Percentiles rank a stretch among this genome's conserved stretches.
Conservation (phyloP, 1,140 invertebrate genomes). For the Alviniconcha marisindica region DNA sequence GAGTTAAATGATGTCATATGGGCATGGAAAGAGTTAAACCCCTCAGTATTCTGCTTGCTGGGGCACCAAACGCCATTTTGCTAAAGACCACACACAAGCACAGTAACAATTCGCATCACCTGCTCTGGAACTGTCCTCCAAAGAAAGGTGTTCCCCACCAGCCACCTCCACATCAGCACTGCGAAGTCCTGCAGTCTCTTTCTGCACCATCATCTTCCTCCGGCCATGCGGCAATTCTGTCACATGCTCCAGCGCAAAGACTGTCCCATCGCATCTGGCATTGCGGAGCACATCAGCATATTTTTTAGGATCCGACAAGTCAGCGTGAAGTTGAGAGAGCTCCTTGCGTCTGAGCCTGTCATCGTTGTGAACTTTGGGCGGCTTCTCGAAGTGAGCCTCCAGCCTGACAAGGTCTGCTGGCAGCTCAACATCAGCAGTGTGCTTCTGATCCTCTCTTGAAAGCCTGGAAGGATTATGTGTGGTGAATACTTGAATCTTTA, state of each 20-base stretch:
- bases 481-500: too few relatives aligned
- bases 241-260: slow-evolving; percentile 41
- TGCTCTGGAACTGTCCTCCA: background rate
- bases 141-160: background rate
- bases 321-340: slow-evolving; percentile 57
- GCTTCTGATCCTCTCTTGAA: background rate
- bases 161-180: background rate
- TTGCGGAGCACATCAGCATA: background rate
- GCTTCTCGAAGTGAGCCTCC: slow-evolving; percentile 90
- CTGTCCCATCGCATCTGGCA: background rate
- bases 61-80: too few relatives aligned
- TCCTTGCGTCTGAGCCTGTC: slow-evolving; percentile 84
- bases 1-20: too few relatives aligned
- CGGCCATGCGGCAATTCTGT: slow-evolving; percentile 39
- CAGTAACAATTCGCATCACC: background rate
- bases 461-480: too few relatives aligned
- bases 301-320: slow-evolving; percentile 28
- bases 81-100: too few relatives aligned
- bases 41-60: too few relatives aligned
- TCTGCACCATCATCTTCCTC: slow-evolving; percentile 22
- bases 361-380: slow-evolving; percentile 91
- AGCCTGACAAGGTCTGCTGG: slow-evolving; percentile 79
- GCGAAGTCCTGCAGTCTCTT: background rate
- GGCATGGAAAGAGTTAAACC: too few relatives aligned
- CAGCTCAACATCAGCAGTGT: slow-evolving; percentile 13